Base-by-base conservation (phyloP, 2,113 vertebrate genomes). In the Otis tarda region DNA sequence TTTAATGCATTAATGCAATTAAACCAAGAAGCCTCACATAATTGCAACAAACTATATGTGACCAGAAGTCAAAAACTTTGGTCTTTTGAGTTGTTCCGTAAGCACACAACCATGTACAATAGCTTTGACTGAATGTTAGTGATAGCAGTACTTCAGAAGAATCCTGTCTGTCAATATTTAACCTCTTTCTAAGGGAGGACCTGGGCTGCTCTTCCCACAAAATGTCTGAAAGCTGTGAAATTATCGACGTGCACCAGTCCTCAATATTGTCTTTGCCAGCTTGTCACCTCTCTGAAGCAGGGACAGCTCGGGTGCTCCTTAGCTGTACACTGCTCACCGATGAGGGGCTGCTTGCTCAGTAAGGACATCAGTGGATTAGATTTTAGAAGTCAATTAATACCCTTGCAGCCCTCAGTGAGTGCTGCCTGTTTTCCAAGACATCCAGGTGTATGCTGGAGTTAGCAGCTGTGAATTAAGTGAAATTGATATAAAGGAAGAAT, bases 281-380 rank as follows among this genome's bases (percentile, higher is more conserved):
- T 28, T 65, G 24, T 69, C 75, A 70, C 8, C 6, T 56, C 15
- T 50, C 71, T 73, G 45, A 50, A 10, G 8, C 12, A 83, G 12
- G 16, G 31, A 23, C 12, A 53, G 13, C 52, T 57, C 1, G 0
- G 10, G 25, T 55, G 28, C 15, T 80, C 17, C 79, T 83, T 20
- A 50, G 31, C 25, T 79, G 33, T 76, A 13, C 12, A 3, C 15
- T 53, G 67, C 24, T 83, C 0, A 0, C 19, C 0, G 4, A 9
- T 0, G 1, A 76, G 49, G 50, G 92, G 39, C 27, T 35, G 8
- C 23, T 83, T 69, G 30, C 33, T 24, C 16, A 17, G 8, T 15
- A 21, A 68, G 49, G 16, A 35, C 10, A n/a, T 49, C 18, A 68
- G 27, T 60, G 33, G 6, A 24, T 64, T 64, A 56, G 6, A 37